Conservation (phyloP, 1,140 invertebrate genomes). For the Acromyrmex charruanus region DNA sequence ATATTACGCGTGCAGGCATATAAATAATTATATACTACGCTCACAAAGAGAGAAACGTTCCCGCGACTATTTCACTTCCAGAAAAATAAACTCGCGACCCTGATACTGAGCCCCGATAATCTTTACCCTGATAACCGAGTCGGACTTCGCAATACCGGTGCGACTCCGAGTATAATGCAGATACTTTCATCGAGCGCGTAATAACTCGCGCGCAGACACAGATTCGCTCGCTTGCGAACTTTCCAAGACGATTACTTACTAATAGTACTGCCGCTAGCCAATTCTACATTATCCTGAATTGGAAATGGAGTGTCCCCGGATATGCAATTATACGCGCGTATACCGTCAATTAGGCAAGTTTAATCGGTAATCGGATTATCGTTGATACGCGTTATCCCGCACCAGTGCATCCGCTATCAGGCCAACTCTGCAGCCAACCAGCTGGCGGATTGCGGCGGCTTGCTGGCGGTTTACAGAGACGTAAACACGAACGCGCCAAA, state of each 20-base stretch:
- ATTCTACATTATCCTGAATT: constrained; percentile 65
- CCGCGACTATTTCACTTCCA: neutral
- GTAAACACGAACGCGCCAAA: constrained; percentile 25
- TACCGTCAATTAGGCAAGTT: constrained; percentile 76
- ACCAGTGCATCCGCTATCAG: constrained; percentile 45
- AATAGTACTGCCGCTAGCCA: constrained; percentile 14
- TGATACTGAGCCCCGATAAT: constrained; percentile 8
- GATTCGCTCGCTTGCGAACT: constrained; percentile 37
- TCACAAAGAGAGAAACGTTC: constrained; percentile 14
- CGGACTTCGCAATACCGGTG: neutral
- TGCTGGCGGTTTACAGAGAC: neutral
- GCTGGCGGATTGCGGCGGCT: neutral
- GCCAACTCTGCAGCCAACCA: too few species aligned
- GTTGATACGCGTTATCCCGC: constrained; percentile 69
- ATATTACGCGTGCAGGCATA: neutral
- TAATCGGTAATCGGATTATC: constrained; percentile 75
- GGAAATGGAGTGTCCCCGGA: constrained; percentile 59
- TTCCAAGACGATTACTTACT: constrained; percentile 54
- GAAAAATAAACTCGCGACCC: constrained; percentile 16
- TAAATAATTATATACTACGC: neutral
- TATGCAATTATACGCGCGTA: constrained; percentile 69
- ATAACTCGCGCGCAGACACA: neutral
- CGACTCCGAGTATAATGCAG: neutral
- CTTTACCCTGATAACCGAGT: neutral
- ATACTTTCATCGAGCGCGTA: constrained; percentile 15